These are phyloP conservation scores for Mobula birostris DNA, from an alignment of 2,113 vertebrate species.

Conservation along the genomic window DNA sequence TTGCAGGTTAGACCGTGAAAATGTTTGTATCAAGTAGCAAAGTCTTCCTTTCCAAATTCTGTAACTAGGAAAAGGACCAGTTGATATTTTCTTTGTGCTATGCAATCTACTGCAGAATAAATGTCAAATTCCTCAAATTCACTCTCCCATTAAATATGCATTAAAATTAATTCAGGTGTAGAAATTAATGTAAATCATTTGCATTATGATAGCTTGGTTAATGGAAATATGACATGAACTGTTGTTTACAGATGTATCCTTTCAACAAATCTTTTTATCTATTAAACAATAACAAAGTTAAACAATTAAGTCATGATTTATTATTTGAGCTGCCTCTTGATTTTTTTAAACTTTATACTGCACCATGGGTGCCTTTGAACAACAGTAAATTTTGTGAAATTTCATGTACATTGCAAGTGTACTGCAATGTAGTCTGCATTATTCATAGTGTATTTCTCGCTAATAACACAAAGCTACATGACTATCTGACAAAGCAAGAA, in stretches of 20 bases:
- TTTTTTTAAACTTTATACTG: background rate
- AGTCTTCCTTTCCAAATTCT: background rate
- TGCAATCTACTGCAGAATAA: background rate
- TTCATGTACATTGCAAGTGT: background rate
- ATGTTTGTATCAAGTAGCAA: background rate
- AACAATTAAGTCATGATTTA: background rate
- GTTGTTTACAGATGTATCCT: too few relatives aligned
- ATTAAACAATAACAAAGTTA: background rate
- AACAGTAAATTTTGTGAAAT: background rate
- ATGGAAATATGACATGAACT: background rate
- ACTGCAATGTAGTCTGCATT: background rate
- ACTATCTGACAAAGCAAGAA: background rate
- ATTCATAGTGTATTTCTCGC: background rate
- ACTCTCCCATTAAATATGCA: background rate
- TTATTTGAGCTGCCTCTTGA: background rate
- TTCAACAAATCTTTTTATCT: background rate
- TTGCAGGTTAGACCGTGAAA: too few relatives aligned
- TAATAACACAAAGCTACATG: background rate
- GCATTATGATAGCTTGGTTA: background rate
- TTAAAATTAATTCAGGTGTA: background rate
- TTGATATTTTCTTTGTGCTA: background rate
- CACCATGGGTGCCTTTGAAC: background rate
- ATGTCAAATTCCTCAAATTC: background rate
- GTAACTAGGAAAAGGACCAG: background rate
- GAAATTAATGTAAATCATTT: background rate